Percentiles rank a stretch among this genome's conserved stretches.
These are phyloP conservation scores for Eolophus roseicapilla DNA, from an alignment of 2,113 vertebrate genomes.

Conservation along the genomic window DNA sequence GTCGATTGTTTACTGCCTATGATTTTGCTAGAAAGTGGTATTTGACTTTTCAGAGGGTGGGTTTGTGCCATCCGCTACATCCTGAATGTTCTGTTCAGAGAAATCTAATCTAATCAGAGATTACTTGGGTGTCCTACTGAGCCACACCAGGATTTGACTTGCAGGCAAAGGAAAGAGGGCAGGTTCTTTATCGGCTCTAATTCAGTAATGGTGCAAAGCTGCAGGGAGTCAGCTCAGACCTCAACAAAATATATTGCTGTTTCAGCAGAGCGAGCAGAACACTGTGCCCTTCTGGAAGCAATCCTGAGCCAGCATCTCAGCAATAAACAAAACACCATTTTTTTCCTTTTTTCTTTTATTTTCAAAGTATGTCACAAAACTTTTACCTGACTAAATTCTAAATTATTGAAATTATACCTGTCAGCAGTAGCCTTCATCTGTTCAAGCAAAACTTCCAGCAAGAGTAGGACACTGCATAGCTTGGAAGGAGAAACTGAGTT, in stretches of 20 bases:
- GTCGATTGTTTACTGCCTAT: background rate
- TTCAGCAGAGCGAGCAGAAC: background rate
- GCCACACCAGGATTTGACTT: conserved; percentile 6
- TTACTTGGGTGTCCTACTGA: conserved; percentile 14
- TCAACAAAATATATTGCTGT: conserved; percentile 4
- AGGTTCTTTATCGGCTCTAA: background rate
- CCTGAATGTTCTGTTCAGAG: background rate
- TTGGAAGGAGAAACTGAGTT: background rate
- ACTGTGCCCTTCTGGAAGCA: conserved; percentile 21
- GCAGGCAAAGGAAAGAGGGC: conserved; percentile 27
- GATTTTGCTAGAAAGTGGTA: background rate
- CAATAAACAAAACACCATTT: background rate
- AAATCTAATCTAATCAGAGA: conserved; percentile 20
- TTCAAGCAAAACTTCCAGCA: background rate
- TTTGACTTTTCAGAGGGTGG: background rate
- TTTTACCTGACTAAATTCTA: background rate
- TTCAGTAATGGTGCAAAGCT: conserved; percentile 31
- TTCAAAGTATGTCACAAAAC: background rate
- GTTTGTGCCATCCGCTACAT: background rate
- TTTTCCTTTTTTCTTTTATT: background rate
- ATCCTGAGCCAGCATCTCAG: background rate
- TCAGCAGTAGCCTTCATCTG: background rate
- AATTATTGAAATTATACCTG: background rate
- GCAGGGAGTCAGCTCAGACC: conserved; percentile 7
- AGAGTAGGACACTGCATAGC: background rate